phyloP scores from a whole-genome alignment of 1,140 invertebrate species.

The Paraescarpia echinospica region DNA sequence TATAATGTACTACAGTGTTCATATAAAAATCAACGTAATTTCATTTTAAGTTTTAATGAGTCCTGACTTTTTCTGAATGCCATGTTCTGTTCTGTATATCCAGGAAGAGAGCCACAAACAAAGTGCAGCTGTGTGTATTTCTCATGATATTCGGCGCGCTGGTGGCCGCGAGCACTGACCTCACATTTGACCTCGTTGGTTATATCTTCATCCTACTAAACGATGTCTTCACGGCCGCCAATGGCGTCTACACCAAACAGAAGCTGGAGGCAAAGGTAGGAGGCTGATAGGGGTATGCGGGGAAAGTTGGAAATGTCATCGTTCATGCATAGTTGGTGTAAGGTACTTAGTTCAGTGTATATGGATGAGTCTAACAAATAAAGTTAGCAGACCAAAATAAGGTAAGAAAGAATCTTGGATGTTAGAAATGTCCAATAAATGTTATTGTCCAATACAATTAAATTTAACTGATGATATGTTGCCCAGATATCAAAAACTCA shows the following conservation, averaged over 20 bases:
- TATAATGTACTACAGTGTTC: too few relatives aligned
- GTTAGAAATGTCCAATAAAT: too few relatives aligned
- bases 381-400: too few relatives aligned
- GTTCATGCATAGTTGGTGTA: too few relatives aligned
- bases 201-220: slow-evolving; percentile 88
- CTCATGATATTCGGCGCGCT: slow-evolving; percentile 94
- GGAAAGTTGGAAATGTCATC: background rate
- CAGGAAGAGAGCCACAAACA: slow-evolving; percentile 58
- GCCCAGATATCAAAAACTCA: too few relatives aligned
- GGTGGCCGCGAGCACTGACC: slow-evolving; percentile 74
- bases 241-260: slow-evolving; percentile 96
- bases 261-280: slow-evolving; percentile 81
- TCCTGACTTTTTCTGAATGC: background rate
- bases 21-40: too few relatives aligned
- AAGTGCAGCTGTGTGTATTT: slow-evolving; percentile 83
- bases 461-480: too few relatives aligned
- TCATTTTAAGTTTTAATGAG: too few relatives aligned
- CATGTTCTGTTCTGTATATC: background rate
- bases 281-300: background rate
- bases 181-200: slow-evolving; percentile 87
- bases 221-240: slow-evolving; percentile 86
- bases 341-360: too few relatives aligned
- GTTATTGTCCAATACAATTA: too few relatives aligned
- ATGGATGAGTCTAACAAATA: too few relatives aligned
- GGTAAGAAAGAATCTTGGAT: too few relatives aligned